These are phyloP conservation scores for Samia ricini DNA, from an alignment of 1,140 invertebrate species.

Conservation along the genomic window DNA sequence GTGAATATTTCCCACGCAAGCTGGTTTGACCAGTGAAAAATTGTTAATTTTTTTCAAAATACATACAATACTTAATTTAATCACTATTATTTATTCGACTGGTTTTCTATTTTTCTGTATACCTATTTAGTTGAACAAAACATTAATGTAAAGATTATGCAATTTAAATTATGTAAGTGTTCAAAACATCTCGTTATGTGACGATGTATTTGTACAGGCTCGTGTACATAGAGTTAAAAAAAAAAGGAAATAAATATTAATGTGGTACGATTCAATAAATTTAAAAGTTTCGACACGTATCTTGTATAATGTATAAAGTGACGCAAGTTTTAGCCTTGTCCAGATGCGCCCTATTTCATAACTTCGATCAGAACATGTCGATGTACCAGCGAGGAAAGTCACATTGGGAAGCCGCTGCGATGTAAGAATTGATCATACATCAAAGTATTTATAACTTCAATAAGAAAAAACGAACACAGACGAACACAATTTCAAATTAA, in stretches of 20 bases:
- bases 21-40: too few species aligned
- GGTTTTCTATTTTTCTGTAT: too few species aligned
- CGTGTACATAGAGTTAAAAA: conserved; percentile 30
- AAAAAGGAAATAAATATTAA: conserved; percentile 54
- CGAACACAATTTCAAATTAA: background rate
- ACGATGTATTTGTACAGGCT: background rate
- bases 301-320: conserved; percentile 68
- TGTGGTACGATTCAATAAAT: conserved; percentile 43
- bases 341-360: conserved; percentile 64
- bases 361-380: conserved; percentile 15
- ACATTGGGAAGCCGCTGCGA: background rate
- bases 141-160: background rate
- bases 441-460: background rate
- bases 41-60: too few species aligned
- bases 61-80: background rate
- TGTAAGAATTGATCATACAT: background rate
- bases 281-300: conserved; percentile 60
- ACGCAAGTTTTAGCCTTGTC: conserved; percentile 64
- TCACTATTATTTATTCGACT: background rate
- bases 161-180: background rate
- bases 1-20: too few species aligned
- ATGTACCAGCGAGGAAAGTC: conserved; percentile 28
- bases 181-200: background rate
- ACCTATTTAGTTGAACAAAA: background rate
- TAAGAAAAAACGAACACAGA: background rate